Evolutionary conservation across 1,140 invertebrate genomes (phyloP), one percentile per base, ranked within the genome.

Genomic region (Hylaeus anthracinus): DNA sequence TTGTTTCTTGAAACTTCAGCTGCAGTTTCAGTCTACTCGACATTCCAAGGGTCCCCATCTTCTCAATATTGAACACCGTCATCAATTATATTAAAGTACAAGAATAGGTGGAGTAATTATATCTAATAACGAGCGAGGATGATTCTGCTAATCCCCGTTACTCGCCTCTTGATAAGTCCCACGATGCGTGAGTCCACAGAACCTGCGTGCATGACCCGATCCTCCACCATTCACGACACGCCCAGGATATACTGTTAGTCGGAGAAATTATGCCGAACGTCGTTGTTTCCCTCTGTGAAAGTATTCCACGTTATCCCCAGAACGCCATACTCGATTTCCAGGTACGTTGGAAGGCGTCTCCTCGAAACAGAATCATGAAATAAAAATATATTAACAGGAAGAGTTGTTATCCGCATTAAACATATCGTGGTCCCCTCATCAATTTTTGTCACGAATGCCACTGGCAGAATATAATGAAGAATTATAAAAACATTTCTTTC

Each of bases 191-290:
- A 43, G 5, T 26, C 26, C 26, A 26, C 26, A 26, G 26, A 26
- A 26, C 43, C 60, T 2, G 51, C 5, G 9, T 6, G 60, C 3
- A n/a, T 15, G 12, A 12, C 53, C 12, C 26, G 65, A 75, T 53
- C 72, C 64, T 41, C 4, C 2, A 5, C 10, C 51, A 65, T 55
- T 65, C 72, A 37, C 26, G 39, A 65, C 51, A 56, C 72, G 61
- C 69, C 69, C 69, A 58, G 39, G 69, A 56, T 58, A 43, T 71
- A 71, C 53, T 58, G 53, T 56, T 71, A 71, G 39, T 8, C 37
- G 12, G 41, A 10, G 12, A 5, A 55, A 66, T 26, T 39, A 53
- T 14, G 39, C 61, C 63, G 15, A 41, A 63, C 12, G 37, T 43
- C 45, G 9, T 41, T 39, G 37, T 45, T 45, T 6, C 53, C 74